Percentiles rank a stretch among this genome's conserved stretches.
phyloP scores from a whole-genome alignment of 1,140 invertebrate genomes.

The Zaprionus tsacasi region DNA sequence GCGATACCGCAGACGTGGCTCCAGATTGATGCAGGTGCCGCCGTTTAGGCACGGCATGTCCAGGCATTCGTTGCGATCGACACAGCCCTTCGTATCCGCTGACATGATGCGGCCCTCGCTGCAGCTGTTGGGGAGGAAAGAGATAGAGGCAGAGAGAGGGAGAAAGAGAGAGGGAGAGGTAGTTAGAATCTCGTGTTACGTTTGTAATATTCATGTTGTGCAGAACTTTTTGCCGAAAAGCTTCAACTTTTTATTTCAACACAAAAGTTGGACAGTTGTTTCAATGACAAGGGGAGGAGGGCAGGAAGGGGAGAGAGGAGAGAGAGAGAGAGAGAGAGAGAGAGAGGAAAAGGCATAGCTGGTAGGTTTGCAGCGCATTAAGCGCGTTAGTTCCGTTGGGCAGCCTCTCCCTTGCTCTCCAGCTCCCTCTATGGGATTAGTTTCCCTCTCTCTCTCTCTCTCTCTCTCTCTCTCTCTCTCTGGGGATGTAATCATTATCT shows the following conservation, averaged over 20 bases:
- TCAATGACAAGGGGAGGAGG: background rate
- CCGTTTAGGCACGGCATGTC: conserved; percentile 87
- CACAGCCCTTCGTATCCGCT: conserved; percentile 86
- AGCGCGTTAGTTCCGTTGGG: conserved; percentile 45
- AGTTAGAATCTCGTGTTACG: conserved; percentile 17
- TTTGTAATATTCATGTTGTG: conserved; percentile 50
- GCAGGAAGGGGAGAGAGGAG: background rate
- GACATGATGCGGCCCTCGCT: conserved; percentile 86
- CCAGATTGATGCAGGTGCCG: conserved; percentile 86
- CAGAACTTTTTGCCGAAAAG: conserved; percentile 44
- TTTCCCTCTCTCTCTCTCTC: background rate
- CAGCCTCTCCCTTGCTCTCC: background rate
- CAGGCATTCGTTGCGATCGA: conserved; percentile 87
- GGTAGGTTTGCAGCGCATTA: conserved; percentile 56
- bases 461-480: too few relatives aligned
- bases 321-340: background rate
- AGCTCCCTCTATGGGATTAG: conserved; percentile 25
- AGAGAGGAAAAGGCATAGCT: conserved; percentile 7
- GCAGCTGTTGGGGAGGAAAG: conserved; percentile 84
- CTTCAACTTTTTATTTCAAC: conserved; percentile 49
- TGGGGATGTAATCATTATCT: conserved; percentile 28
- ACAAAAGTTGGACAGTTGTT: conserved; percentile 48
- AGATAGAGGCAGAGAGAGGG: background rate
- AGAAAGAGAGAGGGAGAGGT: background rate
- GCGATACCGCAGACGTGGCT: conserved; percentile 85